Evolutionary conservation across 2,113 vertebrate genomes (phyloP).

Genomic region (Gorsachius goisagi): DNA sequence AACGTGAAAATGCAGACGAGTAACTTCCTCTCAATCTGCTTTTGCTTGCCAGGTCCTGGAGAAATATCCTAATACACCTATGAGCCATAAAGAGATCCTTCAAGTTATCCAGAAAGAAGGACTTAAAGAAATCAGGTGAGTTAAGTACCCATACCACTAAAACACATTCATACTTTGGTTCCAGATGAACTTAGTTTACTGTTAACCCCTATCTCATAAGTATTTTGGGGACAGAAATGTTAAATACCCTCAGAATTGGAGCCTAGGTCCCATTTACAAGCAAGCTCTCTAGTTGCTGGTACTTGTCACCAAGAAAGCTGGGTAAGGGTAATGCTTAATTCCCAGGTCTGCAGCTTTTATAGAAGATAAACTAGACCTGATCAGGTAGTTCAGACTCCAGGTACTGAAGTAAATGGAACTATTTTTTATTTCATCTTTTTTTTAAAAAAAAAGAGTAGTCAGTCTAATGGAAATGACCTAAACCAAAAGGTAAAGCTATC

Average conservation of each 20-base stretch:
- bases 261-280: background rate
- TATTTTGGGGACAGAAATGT: background rate
- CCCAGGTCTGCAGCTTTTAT: background rate
- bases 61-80: constrained; percentile 97
- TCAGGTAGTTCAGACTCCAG: background rate
- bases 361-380: rapidly evolving
- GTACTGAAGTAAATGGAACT: rapidly evolving
- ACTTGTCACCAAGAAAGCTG: background rate
- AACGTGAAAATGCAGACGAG: background rate
- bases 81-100: constrained; percentile 99
- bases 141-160: background rate
- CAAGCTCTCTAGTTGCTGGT: background rate
- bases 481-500: background rate
- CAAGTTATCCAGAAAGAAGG: constrained; percentile 97
- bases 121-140: constrained; percentile 97
- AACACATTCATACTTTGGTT: background rate
- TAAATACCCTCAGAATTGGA: background rate
- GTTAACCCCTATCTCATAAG: background rate
- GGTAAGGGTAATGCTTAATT: rapidly evolving
- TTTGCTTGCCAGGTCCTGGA: constrained; percentile 88
- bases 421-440: background rate
- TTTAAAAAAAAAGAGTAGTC: too few species aligned
- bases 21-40: background rate
- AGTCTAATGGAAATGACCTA: background rate
- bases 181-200: background rate